A percentile compares a stretch with the other conserved stretches of the same genome.
phyloP scores from a whole-genome alignment of 2,797 vertebrate species.

The Mormyrus hasselquistii region DNA sequence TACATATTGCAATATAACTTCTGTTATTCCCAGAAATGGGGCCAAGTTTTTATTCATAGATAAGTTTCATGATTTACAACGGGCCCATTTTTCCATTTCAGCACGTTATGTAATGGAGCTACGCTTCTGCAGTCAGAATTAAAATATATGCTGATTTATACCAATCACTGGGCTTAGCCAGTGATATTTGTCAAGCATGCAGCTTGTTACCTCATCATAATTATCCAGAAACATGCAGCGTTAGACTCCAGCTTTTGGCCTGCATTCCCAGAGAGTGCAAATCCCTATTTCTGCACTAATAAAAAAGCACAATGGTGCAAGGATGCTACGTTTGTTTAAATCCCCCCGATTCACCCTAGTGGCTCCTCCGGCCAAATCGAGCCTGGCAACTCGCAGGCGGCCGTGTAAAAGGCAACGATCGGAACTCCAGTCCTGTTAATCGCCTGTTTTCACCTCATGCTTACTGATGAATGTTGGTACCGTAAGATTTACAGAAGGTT shows the following conservation, averaged over 20 bases:
- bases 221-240: neutral
- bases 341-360: neutral
- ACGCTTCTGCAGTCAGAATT: constrained; percentile 43
- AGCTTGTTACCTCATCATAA: constrained; percentile 19
- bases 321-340: neutral
- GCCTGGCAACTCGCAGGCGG: neutral
- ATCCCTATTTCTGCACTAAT: neutral
- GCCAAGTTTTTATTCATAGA: constrained; percentile 12
- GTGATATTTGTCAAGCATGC: constrained; percentile 12
- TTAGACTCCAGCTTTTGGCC: neutral
- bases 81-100: constrained; percentile 16
- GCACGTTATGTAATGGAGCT: constrained; percentile 29
- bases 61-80: constrained; percentile 24
- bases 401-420: neutral
- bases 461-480: constrained; percentile 46
- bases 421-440: constrained; percentile 31
- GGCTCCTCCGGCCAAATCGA: neutral
- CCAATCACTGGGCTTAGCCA: neutral
- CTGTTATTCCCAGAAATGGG: neutral
- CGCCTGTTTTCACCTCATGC: constrained; percentile 33
- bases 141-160: constrained; percentile 38
- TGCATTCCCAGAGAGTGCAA: neutral
- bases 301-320: constrained; percentile 2
- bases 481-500: constrained; percentile 19
- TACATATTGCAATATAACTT: constrained; percentile 27